Conservation (phyloP, 2,113 vertebrate genomes). For the Saccopteryx bilineata region DNA sequence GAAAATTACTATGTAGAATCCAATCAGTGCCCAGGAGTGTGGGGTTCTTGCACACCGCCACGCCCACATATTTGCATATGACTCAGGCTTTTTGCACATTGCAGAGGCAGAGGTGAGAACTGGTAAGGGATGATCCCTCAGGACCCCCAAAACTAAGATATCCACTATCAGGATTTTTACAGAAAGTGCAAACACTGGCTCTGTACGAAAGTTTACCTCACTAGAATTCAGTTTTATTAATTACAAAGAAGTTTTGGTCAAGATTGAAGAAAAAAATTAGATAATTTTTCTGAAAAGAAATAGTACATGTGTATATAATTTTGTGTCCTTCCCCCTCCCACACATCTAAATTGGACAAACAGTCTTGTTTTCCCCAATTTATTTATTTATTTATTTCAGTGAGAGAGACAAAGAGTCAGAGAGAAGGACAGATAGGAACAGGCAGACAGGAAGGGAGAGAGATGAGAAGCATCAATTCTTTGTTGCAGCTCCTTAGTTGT, state of each 20-base stretch:
- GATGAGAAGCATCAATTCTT: too few relatives aligned
- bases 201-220: not conserved
- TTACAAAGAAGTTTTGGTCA: not conserved
- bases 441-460: too few relatives aligned
- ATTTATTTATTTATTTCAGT: too few relatives aligned
- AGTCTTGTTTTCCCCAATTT: too few relatives aligned
- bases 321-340: not conserved
- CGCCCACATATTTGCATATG: not conserved
- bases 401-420: too few relatives aligned
- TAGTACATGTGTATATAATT: not conserved
- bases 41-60: not conserved
- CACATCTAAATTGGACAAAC: not conserved
- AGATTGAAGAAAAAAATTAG: not conserved
- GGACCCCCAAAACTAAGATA: not conserved
- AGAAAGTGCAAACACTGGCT: slow-evolving; percentile 21
- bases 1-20: not conserved
- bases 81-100: not conserved
- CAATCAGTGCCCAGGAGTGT: not conserved
- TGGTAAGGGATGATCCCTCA: not conserved
- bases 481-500: too few relatives aligned
- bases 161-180: not conserved
- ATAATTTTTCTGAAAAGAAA: slow-evolving; percentile 3
- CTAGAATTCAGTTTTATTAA: slow-evolving; percentile 6
- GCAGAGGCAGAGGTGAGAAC: not conserved
- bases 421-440: too few relatives aligned